phyloP scores from a whole-genome alignment of 37 sponge, comb jelly and placozoan genomes.

The Halisarca cf. caerulea region DNA sequence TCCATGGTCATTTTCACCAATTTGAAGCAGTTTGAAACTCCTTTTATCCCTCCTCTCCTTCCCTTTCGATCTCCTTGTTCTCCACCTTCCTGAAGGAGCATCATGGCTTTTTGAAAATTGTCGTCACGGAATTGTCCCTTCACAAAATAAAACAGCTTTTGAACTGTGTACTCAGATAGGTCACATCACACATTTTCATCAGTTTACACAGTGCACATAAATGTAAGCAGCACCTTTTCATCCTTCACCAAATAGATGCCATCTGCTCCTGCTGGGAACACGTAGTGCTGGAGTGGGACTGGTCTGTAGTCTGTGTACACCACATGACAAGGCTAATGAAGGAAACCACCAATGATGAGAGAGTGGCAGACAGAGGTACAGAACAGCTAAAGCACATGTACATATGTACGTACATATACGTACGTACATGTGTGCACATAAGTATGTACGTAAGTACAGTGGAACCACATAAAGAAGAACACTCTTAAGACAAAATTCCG shows the following conservation, averaged over 20 bases:
- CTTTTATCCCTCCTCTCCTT: constrained; percentile 61
- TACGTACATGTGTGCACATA: too few relatives aligned
- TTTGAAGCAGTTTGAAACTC: constrained; percentile 38
- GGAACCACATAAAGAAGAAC: too few relatives aligned
- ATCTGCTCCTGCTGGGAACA: constrained; percentile 94
- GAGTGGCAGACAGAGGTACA: too few relatives aligned
- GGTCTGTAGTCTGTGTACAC: constrained; percentile 98
- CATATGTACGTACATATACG: too few relatives aligned
- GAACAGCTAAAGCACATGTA: too few relatives aligned
- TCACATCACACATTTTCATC: too few relatives aligned
- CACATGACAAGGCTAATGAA: constrained; percentile 99
- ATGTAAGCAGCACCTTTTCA: constrained; percentile 96
- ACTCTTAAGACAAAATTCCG: too few relatives aligned
- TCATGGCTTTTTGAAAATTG: constrained; percentile 97
- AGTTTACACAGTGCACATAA: too few relatives aligned
- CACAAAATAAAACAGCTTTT: background rate
- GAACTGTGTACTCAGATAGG: too few relatives aligned
- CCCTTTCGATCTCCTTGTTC: constrained; percentile 29
- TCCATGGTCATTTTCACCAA: constrained; percentile 98
- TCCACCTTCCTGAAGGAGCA: constrained; percentile 74
- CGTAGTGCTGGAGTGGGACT: constrained; percentile 96
- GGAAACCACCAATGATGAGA: too few relatives aligned
- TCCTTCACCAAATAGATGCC: constrained; percentile 96
- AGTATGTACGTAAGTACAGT: too few relatives aligned
- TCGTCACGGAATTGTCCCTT: constrained; percentile 92